Percentiles rank a stretch among this genome's conserved stretches.
Evolutionary conservation across 2,797 vertebrate genomes (phyloP).

Genomic region (Macroramphosus scolopax): DNA sequence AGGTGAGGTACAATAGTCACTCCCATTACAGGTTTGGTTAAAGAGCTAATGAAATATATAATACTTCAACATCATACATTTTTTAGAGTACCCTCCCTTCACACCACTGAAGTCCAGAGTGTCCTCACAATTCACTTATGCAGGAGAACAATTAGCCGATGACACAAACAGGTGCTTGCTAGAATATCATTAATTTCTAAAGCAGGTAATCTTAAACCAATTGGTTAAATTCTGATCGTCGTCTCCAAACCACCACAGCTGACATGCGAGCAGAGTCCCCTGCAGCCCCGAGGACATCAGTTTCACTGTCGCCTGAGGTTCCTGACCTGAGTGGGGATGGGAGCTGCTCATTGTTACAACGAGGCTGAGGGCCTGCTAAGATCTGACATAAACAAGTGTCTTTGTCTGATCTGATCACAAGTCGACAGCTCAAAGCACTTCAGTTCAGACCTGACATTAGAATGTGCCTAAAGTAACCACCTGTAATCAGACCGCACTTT

Average conservation of each 20-base stretch:
- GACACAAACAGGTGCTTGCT: conserved; percentile 45
- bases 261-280: conserved; percentile 32
- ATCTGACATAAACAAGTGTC: no score
- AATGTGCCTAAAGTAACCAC: no score
- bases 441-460: no score
- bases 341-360: conserved; percentile 14
- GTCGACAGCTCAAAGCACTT: no score
- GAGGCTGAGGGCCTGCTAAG: neutral
- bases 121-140: conserved; percentile 31
- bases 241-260: conserved; percentile 18
- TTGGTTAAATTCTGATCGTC: conserved; percentile 26
- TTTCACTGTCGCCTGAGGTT: conserved; percentile 13
- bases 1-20: no score
- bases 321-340: conserved; percentile 3
- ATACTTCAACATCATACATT: conserved; percentile 44
- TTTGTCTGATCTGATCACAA: no score
- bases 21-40: neutral
- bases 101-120: conserved; percentile 49
- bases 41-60: conserved; percentile 11
- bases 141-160: conserved; percentile 38
- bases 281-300: conserved; percentile 19
- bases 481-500: no score
- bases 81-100: conserved; percentile 37
- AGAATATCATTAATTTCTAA: conserved; percentile 50
- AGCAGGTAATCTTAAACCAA: conserved; percentile 56